These are phyloP conservation scores for Peromyscus maniculatus DNA, from an alignment of 2,113 vertebrate genomes.

Conservation along the genomic window DNA sequence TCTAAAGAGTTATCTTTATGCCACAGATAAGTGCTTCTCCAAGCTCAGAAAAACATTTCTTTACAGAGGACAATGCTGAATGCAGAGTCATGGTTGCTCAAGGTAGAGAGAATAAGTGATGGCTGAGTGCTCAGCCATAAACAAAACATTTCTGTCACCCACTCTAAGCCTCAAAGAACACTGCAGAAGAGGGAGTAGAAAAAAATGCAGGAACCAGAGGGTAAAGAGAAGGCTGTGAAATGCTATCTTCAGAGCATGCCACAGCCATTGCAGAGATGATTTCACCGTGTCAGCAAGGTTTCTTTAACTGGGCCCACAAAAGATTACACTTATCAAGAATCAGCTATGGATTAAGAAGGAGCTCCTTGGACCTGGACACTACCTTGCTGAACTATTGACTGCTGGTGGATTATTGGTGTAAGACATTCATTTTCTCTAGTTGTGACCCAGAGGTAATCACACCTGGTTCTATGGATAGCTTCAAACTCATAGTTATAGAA, in stretches of 20 bases:
- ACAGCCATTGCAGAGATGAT: not conserved
- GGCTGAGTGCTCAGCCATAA: not conserved
- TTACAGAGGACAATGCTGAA: not conserved
- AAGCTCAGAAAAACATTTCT: not conserved
- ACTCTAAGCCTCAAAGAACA: not conserved
- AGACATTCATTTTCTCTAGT: not conserved
- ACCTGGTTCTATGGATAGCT: not conserved
- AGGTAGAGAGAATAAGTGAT: not conserved
- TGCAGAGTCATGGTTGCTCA: not conserved
- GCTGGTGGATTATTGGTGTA: not conserved
- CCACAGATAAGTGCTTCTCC: not conserved
- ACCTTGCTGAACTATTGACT: not conserved
- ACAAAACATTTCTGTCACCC: not conserved
- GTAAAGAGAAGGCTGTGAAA: not conserved
- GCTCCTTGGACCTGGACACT: not conserved
- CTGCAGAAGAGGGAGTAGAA: not conserved
- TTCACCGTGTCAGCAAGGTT: not conserved
- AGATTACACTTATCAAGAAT: not conserved
- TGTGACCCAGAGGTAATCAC: not conserved
- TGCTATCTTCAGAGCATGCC: not conserved
- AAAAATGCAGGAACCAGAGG: not conserved
- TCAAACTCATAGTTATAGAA: not conserved
- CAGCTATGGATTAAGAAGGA: not conserved
- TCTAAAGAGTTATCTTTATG: not conserved
- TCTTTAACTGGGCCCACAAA: too few species aligned